These are phyloP conservation scores for Catagonus wagneri DNA, from an alignment of 2,113 vertebrate genomes.

Conservation along the genomic window DNA sequence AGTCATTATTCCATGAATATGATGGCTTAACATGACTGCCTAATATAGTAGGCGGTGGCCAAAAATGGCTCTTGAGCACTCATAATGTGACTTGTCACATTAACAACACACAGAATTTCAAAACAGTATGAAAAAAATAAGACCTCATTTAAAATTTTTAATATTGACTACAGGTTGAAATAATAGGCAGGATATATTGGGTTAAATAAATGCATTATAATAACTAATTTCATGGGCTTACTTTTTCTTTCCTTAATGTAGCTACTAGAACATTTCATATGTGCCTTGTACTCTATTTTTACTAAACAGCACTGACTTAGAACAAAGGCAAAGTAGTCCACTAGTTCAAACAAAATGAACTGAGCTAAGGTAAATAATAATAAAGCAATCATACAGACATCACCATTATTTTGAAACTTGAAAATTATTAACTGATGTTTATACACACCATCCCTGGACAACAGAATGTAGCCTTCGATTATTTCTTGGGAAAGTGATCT, in stretches of 20 bases:
- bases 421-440: background rate
- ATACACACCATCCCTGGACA: background rate
- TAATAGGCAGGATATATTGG: background rate
- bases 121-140: background rate
- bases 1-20: background rate
- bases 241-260: background rate
- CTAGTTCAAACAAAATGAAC: background rate
- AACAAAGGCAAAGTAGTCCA: background rate
- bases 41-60: background rate
- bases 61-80: background rate
- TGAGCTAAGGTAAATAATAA: background rate
- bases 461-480: background rate
- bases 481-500: constrained; percentile 37
- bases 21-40: background rate
- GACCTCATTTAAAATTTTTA: background rate
- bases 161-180: background rate
- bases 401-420: background rate
- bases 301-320: background rate
- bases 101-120: background rate
- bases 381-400: background rate
- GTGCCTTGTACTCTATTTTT: background rate
- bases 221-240: background rate
- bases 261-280: background rate
- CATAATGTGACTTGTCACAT: background rate
- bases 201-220: background rate